A percentile compares a stretch with the other conserved stretches of the same genome.
phyloP scores from a whole-genome alignment of 1,140 invertebrate genomes.

The Tyrophagus putrescentiae region DNA sequence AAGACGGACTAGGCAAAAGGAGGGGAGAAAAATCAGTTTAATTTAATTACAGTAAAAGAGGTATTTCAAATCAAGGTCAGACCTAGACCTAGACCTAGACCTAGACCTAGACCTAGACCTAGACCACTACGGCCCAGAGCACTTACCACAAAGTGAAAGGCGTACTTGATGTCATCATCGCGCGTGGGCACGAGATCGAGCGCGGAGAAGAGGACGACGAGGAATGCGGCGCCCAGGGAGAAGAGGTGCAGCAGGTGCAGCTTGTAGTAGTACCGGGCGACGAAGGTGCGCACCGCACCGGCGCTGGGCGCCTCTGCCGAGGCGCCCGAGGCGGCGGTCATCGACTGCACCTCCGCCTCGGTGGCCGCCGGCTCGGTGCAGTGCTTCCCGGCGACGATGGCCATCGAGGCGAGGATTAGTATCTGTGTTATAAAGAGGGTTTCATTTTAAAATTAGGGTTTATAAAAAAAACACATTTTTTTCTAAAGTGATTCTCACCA shows the following conservation, averaged over 20 bases:
- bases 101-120: not conserved
- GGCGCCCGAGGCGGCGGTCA: not conserved
- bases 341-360: not conserved
- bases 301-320: too few relatives aligned
- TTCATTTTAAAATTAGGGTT: too few relatives aligned
- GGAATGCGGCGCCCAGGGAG: not conserved
- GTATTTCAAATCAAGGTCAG: not conserved
- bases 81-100: too few relatives aligned
- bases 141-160: conserved; percentile 20
- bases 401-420: not conserved
- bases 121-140: not conserved
- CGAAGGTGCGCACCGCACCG: not conserved
- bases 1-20: conserved; percentile 5
- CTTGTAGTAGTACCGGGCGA: not conserved
- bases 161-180: conserved; percentile 10
- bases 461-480: too few relatives aligned
- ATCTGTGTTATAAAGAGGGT: too few relatives aligned
- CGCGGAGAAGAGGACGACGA: not conserved
- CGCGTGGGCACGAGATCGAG: conserved; percentile 4
- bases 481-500: too few relatives aligned
- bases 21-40: not conserved
- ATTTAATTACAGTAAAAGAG: not conserved
- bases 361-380: not conserved
- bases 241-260: conserved; percentile 6
- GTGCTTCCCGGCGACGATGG: not conserved